A percentile compares a stretch with the other conserved stretches of the same genome.
phyloP scores from a whole-genome alignment of 2,797 vertebrate genomes.

The Eulemur albifrons region DNA sequence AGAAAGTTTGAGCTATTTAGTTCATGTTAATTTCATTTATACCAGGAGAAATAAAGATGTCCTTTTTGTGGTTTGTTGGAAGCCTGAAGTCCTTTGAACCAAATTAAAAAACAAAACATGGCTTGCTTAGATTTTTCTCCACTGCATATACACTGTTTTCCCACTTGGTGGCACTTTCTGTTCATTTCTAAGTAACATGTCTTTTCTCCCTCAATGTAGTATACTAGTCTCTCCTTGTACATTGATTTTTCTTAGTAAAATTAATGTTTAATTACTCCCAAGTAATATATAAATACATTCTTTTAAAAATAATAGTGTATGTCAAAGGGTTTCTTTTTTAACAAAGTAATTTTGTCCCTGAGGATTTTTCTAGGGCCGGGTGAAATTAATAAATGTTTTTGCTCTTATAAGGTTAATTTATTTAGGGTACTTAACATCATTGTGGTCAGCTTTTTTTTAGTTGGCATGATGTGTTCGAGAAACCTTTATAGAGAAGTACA shows the following conservation, averaged over 20 bases:
- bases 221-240: not conserved
- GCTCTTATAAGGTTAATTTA: not conserved
- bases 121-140: slow-evolving; percentile 7
- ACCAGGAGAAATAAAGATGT: not conserved
- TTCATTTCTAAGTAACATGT: slow-evolving; percentile 10
- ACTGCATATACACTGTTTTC: not conserved
- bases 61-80: not conserved
- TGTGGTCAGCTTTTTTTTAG: not conserved
- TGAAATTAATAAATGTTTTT: not conserved
- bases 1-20: not conserved
- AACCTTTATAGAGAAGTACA: not conserved
- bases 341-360: not conserved
- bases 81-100: not conserved
- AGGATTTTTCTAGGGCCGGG: not conserved
- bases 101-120: not conserved
- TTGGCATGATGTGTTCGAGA: not conserved
- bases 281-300: not conserved
- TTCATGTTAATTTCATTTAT: not conserved
- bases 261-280: not conserved
- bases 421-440: not conserved
- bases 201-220: not conserved
- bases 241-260: slow-evolving; percentile 42
- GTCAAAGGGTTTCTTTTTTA: not conserved
- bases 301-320: not conserved
- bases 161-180: slow-evolving; percentile 70